Base-by-base conservation (phyloP, 37 sponge, comb jelly and placozoan species). In the Axinella damicornis region DNA sequence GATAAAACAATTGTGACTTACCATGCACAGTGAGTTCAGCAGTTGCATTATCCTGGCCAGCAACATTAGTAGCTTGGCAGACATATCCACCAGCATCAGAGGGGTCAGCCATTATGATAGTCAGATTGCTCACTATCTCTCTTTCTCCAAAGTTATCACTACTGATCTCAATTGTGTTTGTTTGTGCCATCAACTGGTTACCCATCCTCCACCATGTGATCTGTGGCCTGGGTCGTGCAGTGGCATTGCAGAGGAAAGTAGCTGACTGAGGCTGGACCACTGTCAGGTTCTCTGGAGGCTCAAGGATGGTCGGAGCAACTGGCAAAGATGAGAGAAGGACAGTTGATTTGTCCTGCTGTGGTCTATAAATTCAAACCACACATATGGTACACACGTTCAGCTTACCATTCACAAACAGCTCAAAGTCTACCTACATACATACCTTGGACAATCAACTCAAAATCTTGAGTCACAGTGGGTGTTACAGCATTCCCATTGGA, bases 171-270 rank as follows among this genome's bases (percentile, higher is more conserved):
- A 46, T 46, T 9, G 9, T 9, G 4, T 9, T 9, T 46, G 46
- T 4, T 46, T 46, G 46, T 46, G 4, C 46, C 46, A 46, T 46
- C 46, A 46, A 9, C 46, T 46, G 46, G 9, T 9, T 46, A 46
- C 46, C 46, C 46, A 46, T 46, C 56, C 87, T 87, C 27, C 53
- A 77, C 92, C 92, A 92, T 18, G 79, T 79, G 79, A 92, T 79
- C 57, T 38, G 5, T 16, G 92, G 92, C 22, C 57, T 69, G 31
- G 92, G 92, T 31, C 61, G 40, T 12, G 74, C 92, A 38, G 77
- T 71, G 30, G 79, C 83, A 57, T 39, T 55, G 60, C 92, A 91
- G 38, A 37, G 40, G 34, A 92, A 69, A 2, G 34, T 66, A 15
- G 80, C 54, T 41, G 12, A 14, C n/a, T 65, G 38, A 25, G 68